Evolutionary conservation across 2,797 vertebrate genomes (phyloP).

Genomic region (Caiman crocodilus): DNA sequence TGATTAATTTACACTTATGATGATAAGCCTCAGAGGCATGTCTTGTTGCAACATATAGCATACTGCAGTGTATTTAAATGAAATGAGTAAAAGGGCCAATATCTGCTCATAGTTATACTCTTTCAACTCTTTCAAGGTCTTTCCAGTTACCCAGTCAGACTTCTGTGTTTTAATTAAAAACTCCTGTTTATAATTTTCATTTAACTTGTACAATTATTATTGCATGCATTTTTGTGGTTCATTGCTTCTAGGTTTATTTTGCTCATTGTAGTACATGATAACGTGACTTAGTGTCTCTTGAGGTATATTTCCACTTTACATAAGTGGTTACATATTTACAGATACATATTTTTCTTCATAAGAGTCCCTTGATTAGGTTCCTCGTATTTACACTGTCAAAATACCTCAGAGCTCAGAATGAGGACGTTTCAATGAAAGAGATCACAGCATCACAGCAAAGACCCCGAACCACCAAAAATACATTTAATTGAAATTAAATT

Average conservation of each 20-base stretch:
- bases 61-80: background rate
- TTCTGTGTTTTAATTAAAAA: background rate
- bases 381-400: background rate
- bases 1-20: background rate
- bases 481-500: too few species aligned
- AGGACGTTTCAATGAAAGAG: accelerated
- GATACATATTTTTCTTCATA: background rate
- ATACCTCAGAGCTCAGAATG: background rate
- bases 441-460: background rate
- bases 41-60: background rate
- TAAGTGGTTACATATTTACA: background rate
- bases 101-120: background rate
- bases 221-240: background rate
- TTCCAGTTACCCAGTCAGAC: accelerated
- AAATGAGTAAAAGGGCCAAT: background rate
- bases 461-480: background rate
- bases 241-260: background rate
- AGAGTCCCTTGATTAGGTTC: background rate
- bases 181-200: background rate
- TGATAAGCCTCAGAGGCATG: background rate
- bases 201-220: background rate
- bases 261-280: background rate
- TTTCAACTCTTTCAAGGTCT: background rate
- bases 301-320: background rate
- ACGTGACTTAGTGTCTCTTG: background rate